Base-by-base conservation (phyloP, 2,113 vertebrate genomes). In the Syngnathus floridae region DNA sequence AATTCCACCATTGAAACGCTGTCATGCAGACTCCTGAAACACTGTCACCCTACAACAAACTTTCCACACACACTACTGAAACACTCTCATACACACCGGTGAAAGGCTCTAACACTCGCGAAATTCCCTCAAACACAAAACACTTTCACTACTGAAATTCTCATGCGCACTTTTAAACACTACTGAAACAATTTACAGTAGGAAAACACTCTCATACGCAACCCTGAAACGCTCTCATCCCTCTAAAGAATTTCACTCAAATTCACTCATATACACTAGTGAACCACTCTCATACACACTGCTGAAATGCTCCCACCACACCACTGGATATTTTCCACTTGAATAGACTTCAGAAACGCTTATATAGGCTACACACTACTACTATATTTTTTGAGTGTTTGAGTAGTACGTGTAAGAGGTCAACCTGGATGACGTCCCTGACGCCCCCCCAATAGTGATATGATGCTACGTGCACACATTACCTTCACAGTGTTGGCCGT, bases 401-500 rank as follows among this genome's bases (percentile, higher is more conserved):
- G 19, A 51, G 19, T 51, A 21, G 19, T 51, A n/a, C 1, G 9
- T n/a, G 19, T 21, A n/a, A 49, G 48, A n/a, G 48, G 48, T 51
- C n/a, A 51, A 10, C 48, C 19, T 51, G 48, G 21, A 21, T 21
- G 19, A n/a, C 19, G 19, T 49, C 48, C 26, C 26, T 31, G 26
- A 31, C 26, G 26, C 26, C 26, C 26, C 26, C 26, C 2, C 2
- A 31, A 31, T 31, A 3, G 26, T n/a, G 31, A 49, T 49, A 49
- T n/a, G n/a, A 21, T 49, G 19, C 48, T n/a, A 49, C 21, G 31
- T 37, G 56, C 62, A 43, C 16, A 56, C 4, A 10, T 78, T 84
- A 88, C 87, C 87, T 84, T 86, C 87, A 21, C 87, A 99, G 13
- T 91, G 90, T 75, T 84, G 92, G 59, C 97, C 97, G 65, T 97